Percentiles rank a stretch among this genome's conserved stretches.
Evolutionary conservation across 2,113 vertebrate genomes (phyloP).

Genomic region (Macrotus californicus): DNA sequence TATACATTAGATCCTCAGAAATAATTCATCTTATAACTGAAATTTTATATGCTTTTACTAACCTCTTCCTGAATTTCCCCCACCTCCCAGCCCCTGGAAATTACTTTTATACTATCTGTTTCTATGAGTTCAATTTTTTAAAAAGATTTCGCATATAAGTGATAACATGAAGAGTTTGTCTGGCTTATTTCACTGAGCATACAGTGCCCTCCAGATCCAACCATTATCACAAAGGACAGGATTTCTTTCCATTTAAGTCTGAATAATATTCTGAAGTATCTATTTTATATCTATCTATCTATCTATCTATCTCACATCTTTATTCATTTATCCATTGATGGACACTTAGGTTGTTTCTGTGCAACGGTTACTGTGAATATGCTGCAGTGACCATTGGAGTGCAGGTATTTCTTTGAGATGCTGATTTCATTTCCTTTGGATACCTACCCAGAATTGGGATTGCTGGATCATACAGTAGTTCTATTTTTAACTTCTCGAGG

Average conservation of each 20-base stretch:
- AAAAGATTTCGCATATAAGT: neutral
- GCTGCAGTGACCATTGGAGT: neutral
- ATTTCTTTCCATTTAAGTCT: neutral
- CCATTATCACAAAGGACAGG: neutral
- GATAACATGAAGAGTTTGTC: neutral
- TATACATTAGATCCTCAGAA: neutral
- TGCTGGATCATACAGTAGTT: neutral
- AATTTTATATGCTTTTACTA: neutral
- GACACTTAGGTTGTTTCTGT: neutral
- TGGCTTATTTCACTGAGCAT: neutral
- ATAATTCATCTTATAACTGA: neutral
- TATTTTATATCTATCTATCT: no score
- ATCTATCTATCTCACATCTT: no score
- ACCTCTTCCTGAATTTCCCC: neutral
- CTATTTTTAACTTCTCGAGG: neutral
- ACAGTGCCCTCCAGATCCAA: neutral
- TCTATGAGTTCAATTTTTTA: neutral
- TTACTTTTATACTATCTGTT: neutral
- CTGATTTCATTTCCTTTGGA: neutral
- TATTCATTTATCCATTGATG: neutral
- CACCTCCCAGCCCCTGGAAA: neutral
- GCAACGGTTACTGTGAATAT: neutral
- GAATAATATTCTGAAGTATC: neutral
- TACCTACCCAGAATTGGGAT: neutral
- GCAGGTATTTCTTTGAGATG: neutral